Evolutionary conservation across 2,113 vertebrate genomes (phyloP).

Genomic region (Pelobates fuscus): DNA sequence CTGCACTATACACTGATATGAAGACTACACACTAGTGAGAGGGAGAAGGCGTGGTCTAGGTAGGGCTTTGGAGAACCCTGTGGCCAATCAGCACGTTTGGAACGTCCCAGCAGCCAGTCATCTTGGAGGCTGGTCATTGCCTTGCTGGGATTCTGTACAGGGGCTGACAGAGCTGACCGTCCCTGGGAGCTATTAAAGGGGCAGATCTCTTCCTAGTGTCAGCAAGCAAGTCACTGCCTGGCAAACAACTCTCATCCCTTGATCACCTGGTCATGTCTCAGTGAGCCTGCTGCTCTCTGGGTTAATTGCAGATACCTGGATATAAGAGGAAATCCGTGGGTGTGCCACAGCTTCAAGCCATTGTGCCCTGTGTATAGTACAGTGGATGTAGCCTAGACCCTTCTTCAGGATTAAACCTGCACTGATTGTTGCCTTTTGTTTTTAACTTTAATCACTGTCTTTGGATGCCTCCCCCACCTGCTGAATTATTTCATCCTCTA

Average conservation of each 20-base stretch:
- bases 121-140: not conserved
- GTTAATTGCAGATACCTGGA: conserved; percentile 1
- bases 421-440: not conserved
- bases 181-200: conserved; percentile 33
- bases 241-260: not conserved
- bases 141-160: not conserved
- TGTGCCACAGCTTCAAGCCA: not conserved
- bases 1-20: not conserved
- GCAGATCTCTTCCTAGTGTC: not conserved
- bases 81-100: not conserved
- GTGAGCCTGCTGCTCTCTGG: not conserved
- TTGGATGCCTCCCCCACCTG: not conserved
- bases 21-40: not conserved
- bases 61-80: not conserved
- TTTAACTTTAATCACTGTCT: not conserved
- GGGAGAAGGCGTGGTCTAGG: conserved; percentile 7
- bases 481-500: not conserved
- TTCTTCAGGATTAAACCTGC: not conserved
- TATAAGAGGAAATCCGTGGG: not conserved
- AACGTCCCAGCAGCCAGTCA: not conserved
- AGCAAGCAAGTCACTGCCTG: not conserved
- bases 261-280: not conserved
- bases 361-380: not conserved
- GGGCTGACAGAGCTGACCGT: not conserved
- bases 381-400: not conserved